Evolutionary conservation across 2,797 vertebrate species (phyloP).

Genomic region (Acipenser ruthenus): DNA sequence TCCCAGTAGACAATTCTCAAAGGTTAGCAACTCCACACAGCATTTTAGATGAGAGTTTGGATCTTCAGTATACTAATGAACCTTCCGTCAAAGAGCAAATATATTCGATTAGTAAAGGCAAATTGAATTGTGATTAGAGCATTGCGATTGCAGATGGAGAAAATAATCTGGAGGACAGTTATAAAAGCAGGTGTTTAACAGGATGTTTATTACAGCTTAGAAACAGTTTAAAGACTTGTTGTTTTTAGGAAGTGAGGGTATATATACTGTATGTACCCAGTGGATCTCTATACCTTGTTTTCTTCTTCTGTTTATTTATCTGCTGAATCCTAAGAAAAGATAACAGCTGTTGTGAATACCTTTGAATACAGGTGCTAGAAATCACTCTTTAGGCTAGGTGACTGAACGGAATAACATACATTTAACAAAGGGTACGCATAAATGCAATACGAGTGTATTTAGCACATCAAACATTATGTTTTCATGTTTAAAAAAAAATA

Average conservation of each 20-base stretch:
- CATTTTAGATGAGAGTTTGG: slow-evolving; percentile 36
- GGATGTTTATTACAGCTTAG: background rate
- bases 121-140: slow-evolving; percentile 17
- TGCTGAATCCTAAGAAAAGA: no score
- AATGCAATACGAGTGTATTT: no score
- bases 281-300: background rate
- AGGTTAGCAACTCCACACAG: slow-evolving; percentile 37
- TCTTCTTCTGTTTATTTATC: background rate
- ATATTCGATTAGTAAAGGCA: slow-evolving; percentile 28
- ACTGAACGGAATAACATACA: background rate
- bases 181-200: background rate
- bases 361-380: background rate
- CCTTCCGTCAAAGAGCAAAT: slow-evolving; percentile 18
- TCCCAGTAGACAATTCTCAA: slow-evolving; percentile 32
- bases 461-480: no score
- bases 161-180: slow-evolving; percentile 4
- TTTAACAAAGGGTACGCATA: background rate
- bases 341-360: no score
- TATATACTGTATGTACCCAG: background rate
- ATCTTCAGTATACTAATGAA: slow-evolving; percentile 34
- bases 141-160: slow-evolving; percentile 8
- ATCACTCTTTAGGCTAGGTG: background rate
- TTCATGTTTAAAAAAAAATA: no score
- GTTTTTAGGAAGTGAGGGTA: background rate
- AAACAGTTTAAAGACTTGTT: background rate